Evolutionary conservation across 2,888 invertebrate genomes (phyloP), one percentile per base, ranked within the genome.

Genomic region (Athrips mouffetella): DNA sequence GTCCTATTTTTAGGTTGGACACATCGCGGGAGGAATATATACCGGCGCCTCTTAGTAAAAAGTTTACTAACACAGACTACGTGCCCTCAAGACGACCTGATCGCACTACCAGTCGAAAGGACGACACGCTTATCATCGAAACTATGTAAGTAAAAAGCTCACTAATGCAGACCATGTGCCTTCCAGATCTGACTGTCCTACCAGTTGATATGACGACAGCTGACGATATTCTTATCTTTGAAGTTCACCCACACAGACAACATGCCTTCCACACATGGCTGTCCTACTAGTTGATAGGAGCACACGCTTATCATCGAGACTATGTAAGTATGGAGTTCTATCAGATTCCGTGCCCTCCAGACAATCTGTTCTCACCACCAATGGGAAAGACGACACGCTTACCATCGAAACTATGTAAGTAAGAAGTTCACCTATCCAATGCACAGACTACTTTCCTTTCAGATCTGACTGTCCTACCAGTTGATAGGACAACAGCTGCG

Each of bases 361-460:
- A 0, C 59, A 68, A 5, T 56, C 55, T n/a, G 70, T 72, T 7
- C 65, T 80, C 10, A 71, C 70, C 0, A 56, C 76, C 0, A 73
- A 60, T 31, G 61, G 68, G 29, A 66, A 63, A 33, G 79, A 85
- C 29, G 77, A 85, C 5, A 70, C 73, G 0, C 70, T 77, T 3
- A 60, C 81, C 13, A 76, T 86, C 49, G 84, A 86, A 47, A 73
- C 80, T 29, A 70, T 83, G 87, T 87, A 62, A 75, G 80, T 72
- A 29, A 13, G n/a, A n/a, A 21, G 8, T 7, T 10, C 10, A 41
- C 20, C 15, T 23, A 30, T 11, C 10, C n/a, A n/a, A n/a, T n/a
- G n/a, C n/a, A n/a, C 1, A n/a, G n/a, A n/a, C n/a, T n/a, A n/a
- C n/a, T n/a, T n/a, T n/a, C n/a, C n/a, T n/a, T n/a, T n/a, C n/a